phyloP scores from a whole-genome alignment of 2,888 invertebrate genomes.

The Muschampia plurimacula region DNA sequence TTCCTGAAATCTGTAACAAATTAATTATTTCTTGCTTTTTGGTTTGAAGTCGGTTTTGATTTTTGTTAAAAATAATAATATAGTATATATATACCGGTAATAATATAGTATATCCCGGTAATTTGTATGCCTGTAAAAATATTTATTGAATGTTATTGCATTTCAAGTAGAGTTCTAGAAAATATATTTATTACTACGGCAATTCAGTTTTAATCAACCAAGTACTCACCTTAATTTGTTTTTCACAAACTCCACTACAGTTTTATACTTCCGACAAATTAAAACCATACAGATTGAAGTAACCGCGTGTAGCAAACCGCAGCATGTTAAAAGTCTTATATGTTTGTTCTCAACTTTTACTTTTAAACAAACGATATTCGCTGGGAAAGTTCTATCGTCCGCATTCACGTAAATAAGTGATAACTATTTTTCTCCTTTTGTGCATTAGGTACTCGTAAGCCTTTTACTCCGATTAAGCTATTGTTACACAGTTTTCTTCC shows the following conservation, averaged over 20 bases:
- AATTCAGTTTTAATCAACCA: background rate
- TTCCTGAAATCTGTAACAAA: no score
- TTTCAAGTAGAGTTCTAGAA: no score
- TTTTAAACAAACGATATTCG: slow-evolving; percentile 31
- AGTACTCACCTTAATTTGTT: slow-evolving; percentile 19
- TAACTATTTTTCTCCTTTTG: slow-evolving; percentile 19
- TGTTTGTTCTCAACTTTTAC: slow-evolving; percentile 34
- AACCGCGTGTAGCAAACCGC: slow-evolving; percentile 21
- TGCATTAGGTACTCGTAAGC: background rate
- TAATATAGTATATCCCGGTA: no score
- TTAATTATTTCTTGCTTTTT: no score
- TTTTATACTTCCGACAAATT: slow-evolving; percentile 21
- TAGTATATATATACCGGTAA: no score
- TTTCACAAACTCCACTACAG: slow-evolving; percentile 11
- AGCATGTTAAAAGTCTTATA: slow-evolving; percentile 27
- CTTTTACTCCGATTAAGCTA: slow-evolving; percentile 26
- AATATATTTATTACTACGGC: background rate
- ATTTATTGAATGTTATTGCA: no score
- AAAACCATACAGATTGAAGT: slow-evolving; percentile 22
- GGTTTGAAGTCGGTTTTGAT: no score
- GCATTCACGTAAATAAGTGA: slow-evolving; percentile 31
- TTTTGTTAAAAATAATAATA: no score
- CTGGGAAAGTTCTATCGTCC: slow-evolving; percentile 25
- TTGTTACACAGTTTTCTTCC: slow-evolving; percentile 35
- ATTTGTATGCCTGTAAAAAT: no score